These are phyloP conservation scores for Bagarius yarrelli DNA, from an alignment of 2,113 vertebrate genomes.

Conservation along the genomic window DNA sequence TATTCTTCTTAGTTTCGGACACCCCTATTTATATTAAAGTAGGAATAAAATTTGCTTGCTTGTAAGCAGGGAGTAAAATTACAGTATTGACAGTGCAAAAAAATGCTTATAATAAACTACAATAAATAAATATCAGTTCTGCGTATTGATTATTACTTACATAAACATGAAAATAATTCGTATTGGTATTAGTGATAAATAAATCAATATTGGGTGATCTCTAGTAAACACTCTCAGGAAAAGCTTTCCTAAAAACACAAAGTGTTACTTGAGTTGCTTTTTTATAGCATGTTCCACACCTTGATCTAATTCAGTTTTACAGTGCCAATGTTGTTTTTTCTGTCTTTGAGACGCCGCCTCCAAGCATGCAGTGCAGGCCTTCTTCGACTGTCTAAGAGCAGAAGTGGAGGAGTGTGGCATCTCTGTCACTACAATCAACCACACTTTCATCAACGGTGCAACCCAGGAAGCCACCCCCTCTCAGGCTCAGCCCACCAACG, in stretches of 20 bases:
- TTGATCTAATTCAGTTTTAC: neutral
- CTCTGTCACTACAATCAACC: conserved; percentile 86
- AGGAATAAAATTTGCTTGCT: too few relatives aligned
- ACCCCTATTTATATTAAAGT: too few relatives aligned
- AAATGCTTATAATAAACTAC: too few relatives aligned
- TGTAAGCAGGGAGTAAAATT: too few relatives aligned
- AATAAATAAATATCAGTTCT: too few relatives aligned
- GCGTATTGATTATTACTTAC: too few relatives aligned
- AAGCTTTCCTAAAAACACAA: neutral
- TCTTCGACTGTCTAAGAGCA: conserved; percentile 92
- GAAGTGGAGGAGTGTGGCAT: conserved; percentile 92
- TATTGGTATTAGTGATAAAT: too few relatives aligned
- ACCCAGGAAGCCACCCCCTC: conserved; percentile 63
- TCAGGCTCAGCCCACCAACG: conserved; percentile 67
- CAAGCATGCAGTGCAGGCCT: conserved; percentile 91
- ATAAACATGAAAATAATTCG: too few relatives aligned
- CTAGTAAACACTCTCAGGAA: neutral
- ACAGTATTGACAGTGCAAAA: too few relatives aligned
- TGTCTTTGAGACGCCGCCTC: conserved; percentile 83
- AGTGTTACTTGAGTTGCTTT: neutral
- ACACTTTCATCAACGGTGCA: conserved; percentile 84
- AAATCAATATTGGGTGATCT: too few relatives aligned
- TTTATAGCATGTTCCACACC: neutral
- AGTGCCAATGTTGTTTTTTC: neutral
- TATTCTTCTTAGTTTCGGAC: too few relatives aligned